Evolutionary conservation across 2,888 invertebrate genomes (phyloP), one percentile per base, ranked within the genome.

Genomic region (Ichneumon xanthorius): DNA sequence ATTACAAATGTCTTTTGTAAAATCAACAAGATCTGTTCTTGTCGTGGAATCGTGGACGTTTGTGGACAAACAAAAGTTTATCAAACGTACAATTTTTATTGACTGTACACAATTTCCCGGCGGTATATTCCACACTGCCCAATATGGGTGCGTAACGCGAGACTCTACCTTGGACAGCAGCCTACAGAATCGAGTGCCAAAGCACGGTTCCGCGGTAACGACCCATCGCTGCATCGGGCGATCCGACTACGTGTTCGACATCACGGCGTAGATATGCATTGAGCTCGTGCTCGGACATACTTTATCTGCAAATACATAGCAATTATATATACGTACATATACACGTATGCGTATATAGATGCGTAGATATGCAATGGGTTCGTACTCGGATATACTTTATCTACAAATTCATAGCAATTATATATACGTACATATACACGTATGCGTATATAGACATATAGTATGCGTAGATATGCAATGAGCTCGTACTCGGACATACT

Each of bases 101-200:
- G 45, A 14, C 4, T 45, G 11, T 45, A 0, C 45, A 58, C 4
- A 22, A 58, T 58, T 19, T 22, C 9, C 58, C 37, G 19, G 19
- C 40, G 40, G 37, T n/a, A 45, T 55, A 55, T 11, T 58, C 11
- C 4, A 58, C 22, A 9, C n/a, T 22, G 19, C 14, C 48, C 48
- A 61, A 9, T 19, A 40, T 48, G 61, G 48, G 6, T n/a, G 45
- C 58, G 73, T 73, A 73, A 73, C 45, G 61, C 45, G 73, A 75
- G 48, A 75, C 48, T 26, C 73, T 61, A 45, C 19, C 61, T 14
- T 48, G 45, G 4, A 70, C 53, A 55, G 48, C 61, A n/a, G 61
- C 7, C n/a, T 53, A 4, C 11, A 22, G 58, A 11, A 22, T 26
- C 65, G 19, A 30, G 19, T 53, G 11, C 11, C 55, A 37, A 6